Percentiles rank a stretch among this genome's conserved stretches.
These are phyloP conservation scores for Ammodramus savannarum DNA, from an alignment of 2,113 vertebrate genomes.

Conservation along the genomic window DNA sequence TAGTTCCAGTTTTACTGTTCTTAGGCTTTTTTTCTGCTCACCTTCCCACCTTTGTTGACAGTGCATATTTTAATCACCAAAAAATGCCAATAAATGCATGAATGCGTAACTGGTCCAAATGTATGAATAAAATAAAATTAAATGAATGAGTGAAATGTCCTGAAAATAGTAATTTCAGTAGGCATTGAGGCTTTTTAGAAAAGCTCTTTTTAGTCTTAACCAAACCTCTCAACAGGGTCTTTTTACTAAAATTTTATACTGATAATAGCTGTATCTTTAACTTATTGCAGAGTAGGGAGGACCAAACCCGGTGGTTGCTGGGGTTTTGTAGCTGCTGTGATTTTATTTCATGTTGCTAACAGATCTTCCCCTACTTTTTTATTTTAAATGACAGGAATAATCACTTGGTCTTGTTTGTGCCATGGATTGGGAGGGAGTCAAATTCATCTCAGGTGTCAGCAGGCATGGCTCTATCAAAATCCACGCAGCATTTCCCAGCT, in stretches of 20 bases:
- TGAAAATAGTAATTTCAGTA: not conserved
- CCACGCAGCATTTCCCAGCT: not conserved
- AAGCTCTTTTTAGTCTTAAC: not conserved
- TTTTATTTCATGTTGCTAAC: not conserved
- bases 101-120: not conserved
- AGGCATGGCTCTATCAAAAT: not conserved
- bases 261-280: not conserved
- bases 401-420: not conserved
- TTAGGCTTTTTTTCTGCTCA: not conserved
- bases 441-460: not conserved
- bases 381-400: not conserved
- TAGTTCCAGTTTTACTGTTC: not conserved
- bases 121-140: not conserved
- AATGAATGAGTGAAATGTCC: not conserved
- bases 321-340: not conserved
- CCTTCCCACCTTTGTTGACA: not conserved
- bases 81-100: not conserved
- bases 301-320: not conserved
- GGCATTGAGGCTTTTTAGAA: not conserved
- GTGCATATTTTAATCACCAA: not conserved
- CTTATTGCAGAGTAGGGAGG: not conserved
- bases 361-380: not conserved
- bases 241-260: not conserved
- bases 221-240: not conserved
- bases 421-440: rapidly evolving